Base-by-base conservation (phyloP, 2,888 invertebrate species). In the Dynastes hyllus region DNA sequence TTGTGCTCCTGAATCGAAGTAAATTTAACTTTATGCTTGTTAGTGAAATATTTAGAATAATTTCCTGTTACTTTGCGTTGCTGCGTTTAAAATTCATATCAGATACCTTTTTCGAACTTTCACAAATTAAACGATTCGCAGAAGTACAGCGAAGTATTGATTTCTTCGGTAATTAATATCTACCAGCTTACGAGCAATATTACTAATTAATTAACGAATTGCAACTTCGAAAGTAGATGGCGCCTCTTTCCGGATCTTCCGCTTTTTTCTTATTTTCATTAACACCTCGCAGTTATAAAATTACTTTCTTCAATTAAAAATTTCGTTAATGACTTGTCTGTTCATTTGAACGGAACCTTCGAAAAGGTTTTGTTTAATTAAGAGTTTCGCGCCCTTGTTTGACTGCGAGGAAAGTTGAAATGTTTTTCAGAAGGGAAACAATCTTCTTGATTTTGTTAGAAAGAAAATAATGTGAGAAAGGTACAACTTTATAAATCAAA, bases 281-380 rank as follows among this genome's bases (percentile, higher is more conserved):
- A 61, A 61, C 61, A 61, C 61, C 40, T 75, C 45, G 2, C 9
- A 75, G 40, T 71, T 55, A 71, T 75, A 75, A 75, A 61, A 75
- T 75, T 75, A 13, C 73, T 75, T 53, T 55, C 55, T 61, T 22
- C 58, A 58, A 61, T 75, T 61, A 75, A 61, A 73, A 75, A 61
- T 75, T 75, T 45, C 61, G 61, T 11, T 75, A 75, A 75, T 45
- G 45, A 40, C 40, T 40, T n/a, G 9, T 40, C 27, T 22, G 11
- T 50, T n/a, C 58, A 27, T 50, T 29, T 61, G 40, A 61, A 63
- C 40, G 50, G n/a, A 71, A 61, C 27, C 45, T 61, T 45, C 45
- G n/a, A 50, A 27, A 71, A 40, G 32, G 22, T 61, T 53, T 55
- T 37, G 55, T 37, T 71, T 71, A 71, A 71, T 32, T 71, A 55